Base-by-base conservation (phyloP, 2,888 invertebrate species). In the Subacronicta megacephala region DNA sequence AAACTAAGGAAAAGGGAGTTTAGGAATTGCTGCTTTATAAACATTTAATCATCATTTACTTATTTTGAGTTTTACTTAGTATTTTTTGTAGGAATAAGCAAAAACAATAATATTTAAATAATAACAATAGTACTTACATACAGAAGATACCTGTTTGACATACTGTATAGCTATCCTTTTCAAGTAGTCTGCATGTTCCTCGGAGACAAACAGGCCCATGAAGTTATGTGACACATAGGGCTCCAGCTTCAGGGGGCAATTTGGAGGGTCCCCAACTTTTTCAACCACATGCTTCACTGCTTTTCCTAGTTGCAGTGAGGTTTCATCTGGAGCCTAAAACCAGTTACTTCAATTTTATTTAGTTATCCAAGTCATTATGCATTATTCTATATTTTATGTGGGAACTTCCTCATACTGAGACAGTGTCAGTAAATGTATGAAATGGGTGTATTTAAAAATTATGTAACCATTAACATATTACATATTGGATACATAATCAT, bases 191-290 rank as follows among this genome's bases (percentile, higher is more conserved):
- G 97, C 97, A 90, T 97, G 97, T 65, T 96, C 95, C 73, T 98
- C 97, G 12, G 96, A 96, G 2, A 98, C 96, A 90, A 98, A 98
- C 44, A 98, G 95, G 0, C 98, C 98, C 96, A 98, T 98, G 85
- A 98, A 98, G 88, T 98, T 98, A 15, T 96, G 96, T 23, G 98
- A 98, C 44, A 97, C 96, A 80, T 98, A 98, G 0, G 97, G 96
- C 85, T 98, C 98, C 45, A 98, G 89, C 77, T 96, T 96, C 5
- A 97, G 89, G 0, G 96, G 95, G 57, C 95, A 95, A 72, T 95
- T 95, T 18, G 97, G 93, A 42, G 95, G 94, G 40, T 96, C 95
- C 1, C 97, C 96, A 26, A 96, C 95, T 84, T 95, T 95, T 70
- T 97, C 96, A 73, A 97, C 95, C n/a, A 97, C 95, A 80, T 96